phyloP scores from a whole-genome alignment of 2,888 invertebrate genomes.

The Epsilonema sp. region DNA sequence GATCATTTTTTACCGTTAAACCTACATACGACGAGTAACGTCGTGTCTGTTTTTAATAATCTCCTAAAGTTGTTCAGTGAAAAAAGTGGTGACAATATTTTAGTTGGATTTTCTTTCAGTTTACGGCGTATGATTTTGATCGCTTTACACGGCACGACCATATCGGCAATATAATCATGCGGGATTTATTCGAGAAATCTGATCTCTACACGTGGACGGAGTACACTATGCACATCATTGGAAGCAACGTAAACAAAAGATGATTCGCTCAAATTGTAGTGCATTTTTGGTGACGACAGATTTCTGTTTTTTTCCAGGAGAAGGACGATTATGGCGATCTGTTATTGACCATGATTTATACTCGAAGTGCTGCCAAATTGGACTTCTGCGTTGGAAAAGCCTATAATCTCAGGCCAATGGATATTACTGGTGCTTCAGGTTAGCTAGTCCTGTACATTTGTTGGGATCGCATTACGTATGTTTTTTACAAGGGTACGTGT shows the following conservation, averaged over 20 bases:
- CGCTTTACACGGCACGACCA: conserved; percentile 66
- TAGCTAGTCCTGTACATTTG: too few relatives aligned
- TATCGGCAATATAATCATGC: conserved; percentile 61
- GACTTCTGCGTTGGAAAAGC: conserved; percentile 78
- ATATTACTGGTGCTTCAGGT: conserved; percentile 79
- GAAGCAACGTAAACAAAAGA: conserved; percentile 44
- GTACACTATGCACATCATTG: conserved; percentile 63
- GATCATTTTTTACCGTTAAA: too few relatives aligned
- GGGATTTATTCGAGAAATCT: conserved; percentile 53
- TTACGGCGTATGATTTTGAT: conserved; percentile 70
- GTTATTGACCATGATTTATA: conserved; percentile 70
- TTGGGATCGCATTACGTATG: background rate
- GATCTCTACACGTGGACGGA: conserved; percentile 59
- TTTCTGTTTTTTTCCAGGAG: conserved; percentile 38
- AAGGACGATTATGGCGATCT: conserved; percentile 71
- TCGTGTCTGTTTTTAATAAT: too few relatives aligned
- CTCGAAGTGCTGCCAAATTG: conserved; percentile 70
- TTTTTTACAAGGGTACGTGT: too few relatives aligned
- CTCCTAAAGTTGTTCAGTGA: too few relatives aligned
- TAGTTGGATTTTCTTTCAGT: too few relatives aligned
- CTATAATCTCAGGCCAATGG: conserved; percentile 72
- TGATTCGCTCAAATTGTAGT: background rate
- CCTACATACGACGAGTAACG: too few relatives aligned
- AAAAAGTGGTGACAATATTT: too few relatives aligned
- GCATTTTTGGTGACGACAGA: background rate